Base-by-base conservation (phyloP, 2,888 invertebrate species). In the Dichetophora obliterata region DNA sequence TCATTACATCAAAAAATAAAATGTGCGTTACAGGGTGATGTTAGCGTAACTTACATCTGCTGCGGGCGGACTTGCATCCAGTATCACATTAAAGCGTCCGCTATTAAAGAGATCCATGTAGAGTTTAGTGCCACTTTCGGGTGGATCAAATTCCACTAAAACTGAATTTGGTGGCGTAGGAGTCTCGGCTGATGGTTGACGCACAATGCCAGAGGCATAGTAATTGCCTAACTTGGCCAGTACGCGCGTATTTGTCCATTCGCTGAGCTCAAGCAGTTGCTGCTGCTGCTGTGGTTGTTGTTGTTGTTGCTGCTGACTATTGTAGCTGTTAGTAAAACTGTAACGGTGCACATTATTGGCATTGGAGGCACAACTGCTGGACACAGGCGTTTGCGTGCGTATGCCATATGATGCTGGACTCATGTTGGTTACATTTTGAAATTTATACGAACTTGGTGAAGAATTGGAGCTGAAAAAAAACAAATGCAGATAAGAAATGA, bases 201-300 rank as follows among this genome's bases (percentile, higher is more conserved):
- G 93, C 83, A 98, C 97, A 77, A 96, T 94, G 74, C 97, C 98
- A 9, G 98, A 96, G 83, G 95, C 93, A 90, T 96, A 96, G 84
- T 94, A 91, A 78, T 93, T 93, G 81, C 94, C 93, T 86, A 94
- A 93, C 88, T 95, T 95, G 59, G 98, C 98, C 83, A 98, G 91
- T 78, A 98, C 96, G 83, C 98, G 91, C 88, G 97, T 97, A 86
- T 96, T 95, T 83, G 94, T 93, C 98, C 98, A 98, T 90, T 98
- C 98, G 85, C 94, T 94, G 83, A 98, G 91, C 90, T 98, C 96
- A 81, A 98, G 92, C 89, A 90, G 80, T 68, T 77, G 79, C 70
- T 81, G 81, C 9, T 83, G 83, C 24, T 82, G 82, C 71, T 78
- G 82, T 48, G 78, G 83, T 31, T 82, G 83, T 34, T 78, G 81